Percentiles rank a stretch among this genome's conserved stretches.
Conservation (phyloP, 2,888 invertebrate genomes). For the Heliconius ethilla region DNA sequence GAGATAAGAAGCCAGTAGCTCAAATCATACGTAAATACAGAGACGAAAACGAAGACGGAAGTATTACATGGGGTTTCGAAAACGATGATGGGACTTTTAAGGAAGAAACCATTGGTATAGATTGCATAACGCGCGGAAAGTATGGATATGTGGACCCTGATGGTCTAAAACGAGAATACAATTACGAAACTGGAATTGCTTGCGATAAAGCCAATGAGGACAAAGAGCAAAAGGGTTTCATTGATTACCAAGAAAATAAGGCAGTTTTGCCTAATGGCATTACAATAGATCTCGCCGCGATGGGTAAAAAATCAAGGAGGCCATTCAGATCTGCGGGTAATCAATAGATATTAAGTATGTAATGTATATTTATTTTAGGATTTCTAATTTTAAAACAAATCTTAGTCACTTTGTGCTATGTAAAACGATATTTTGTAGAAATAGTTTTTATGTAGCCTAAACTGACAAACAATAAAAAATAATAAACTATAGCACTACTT, state of each 20-base stretch:
- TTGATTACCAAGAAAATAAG: constrained; percentile 88
- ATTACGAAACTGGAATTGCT: constrained; percentile 90
- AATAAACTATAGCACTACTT: constrained; percentile 35
- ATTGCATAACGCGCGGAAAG: constrained; percentile 89
- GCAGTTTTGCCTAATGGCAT: constrained; percentile 87
- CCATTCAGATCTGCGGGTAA: constrained; percentile 82
- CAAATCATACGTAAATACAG: constrained; percentile 87
- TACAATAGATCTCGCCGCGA: constrained; percentile 85
- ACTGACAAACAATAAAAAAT: constrained; percentile 54
- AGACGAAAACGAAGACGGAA: constrained; percentile 90
- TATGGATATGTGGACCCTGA: constrained; percentile 94
- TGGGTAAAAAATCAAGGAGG: constrained; percentile 88
- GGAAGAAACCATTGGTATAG: constrained; percentile 90
- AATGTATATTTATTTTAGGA: constrained; percentile 75
- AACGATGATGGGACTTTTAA: constrained; percentile 94
- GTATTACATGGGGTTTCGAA: constrained; percentile 94
- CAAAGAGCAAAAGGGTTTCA: constrained; percentile 83
- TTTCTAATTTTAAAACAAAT: constrained; percentile 67
- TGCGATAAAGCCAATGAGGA: constrained; percentile 83
- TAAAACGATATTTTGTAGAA: constrained; percentile 46
- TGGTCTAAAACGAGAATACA: constrained; percentile 90
- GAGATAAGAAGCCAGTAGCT: constrained; percentile 86
- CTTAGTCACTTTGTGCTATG: constrained; percentile 64
- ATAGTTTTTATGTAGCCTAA: constrained; percentile 54
- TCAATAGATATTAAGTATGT: constrained; percentile 64